Conservation (phyloP, 2,888 invertebrate genomes). For the Drosophila niveifrons region DNA sequence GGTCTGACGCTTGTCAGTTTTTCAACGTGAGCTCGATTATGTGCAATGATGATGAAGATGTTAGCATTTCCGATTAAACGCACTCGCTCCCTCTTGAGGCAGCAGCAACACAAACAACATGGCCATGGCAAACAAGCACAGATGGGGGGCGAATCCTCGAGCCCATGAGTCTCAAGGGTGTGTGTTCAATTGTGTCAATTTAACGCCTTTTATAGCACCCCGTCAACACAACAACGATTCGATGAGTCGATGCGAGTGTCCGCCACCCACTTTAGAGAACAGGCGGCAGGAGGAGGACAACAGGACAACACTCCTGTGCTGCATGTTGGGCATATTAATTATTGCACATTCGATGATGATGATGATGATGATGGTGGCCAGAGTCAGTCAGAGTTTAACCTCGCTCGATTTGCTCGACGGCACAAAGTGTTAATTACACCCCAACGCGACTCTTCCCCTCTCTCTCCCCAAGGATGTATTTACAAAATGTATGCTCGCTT, state of each 20-base stretch:
- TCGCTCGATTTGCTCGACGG: conserved; percentile 66
- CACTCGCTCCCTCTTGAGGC: conserved; percentile 44
- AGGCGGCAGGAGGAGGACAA: background rate
- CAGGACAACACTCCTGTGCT: conserved; percentile 13
- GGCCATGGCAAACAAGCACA: conserved; percentile 36
- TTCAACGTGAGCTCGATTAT: conserved; percentile 49
- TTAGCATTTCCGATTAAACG: conserved; percentile 75
- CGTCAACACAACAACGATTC: conserved; percentile 31
- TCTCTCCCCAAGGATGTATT: conserved; percentile 29
- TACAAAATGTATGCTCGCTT: conserved; percentile 63
- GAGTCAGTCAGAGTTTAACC: conserved; percentile 55
- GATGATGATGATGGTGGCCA: conserved; percentile 3
- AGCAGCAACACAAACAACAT: conserved; percentile 22
- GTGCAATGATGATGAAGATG: conserved; percentile 75
- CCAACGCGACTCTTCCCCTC: conserved; percentile 4
- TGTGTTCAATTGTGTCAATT: conserved; percentile 81
- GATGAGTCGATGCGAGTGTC: conserved; percentile 13
- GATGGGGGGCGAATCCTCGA: conserved; percentile 17
- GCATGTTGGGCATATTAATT: conserved; percentile 79
- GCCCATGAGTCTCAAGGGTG: conserved; percentile 73
- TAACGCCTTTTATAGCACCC: conserved; percentile 76
- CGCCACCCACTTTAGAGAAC: conserved; percentile 21
- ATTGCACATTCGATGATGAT: conserved; percentile 57
- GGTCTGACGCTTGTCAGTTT: conserved; percentile 51
- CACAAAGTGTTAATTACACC: conserved; percentile 71